Conservation (phyloP, 1,140 invertebrate genomes). For the Tribolium madens region DNA sequence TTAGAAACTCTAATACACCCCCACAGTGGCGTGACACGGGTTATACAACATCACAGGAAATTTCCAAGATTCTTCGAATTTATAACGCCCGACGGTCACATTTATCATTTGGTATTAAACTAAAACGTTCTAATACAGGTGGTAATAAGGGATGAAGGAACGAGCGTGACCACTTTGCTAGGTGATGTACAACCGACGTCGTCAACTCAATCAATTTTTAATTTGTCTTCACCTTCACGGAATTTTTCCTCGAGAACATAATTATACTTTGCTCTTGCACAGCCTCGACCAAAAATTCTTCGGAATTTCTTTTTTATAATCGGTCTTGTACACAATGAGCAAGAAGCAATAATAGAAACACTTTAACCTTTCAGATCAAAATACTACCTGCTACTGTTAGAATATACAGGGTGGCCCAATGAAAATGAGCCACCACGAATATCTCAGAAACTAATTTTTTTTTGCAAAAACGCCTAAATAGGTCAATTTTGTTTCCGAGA, state of each 20-base stretch:
- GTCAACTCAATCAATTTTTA: constrained; percentile 14
- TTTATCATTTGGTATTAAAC: constrained; percentile 30
- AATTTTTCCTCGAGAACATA: constrained; percentile 17
- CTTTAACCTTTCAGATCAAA: no score
- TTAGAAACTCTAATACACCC: constrained; percentile 3
- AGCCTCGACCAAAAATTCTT: neutral
- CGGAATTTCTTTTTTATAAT: neutral
- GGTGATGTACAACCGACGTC: constrained; percentile 12
- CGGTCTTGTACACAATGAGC: neutral
- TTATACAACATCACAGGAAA: constrained; percentile 26
- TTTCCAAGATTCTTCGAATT: constrained; percentile 24
- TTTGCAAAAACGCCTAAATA: no score
- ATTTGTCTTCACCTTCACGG: constrained; percentile 24
- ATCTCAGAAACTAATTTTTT: no score
- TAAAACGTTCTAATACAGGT: constrained; percentile 34
- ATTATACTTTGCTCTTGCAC: neutral
- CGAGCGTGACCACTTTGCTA: constrained; percentile 21
- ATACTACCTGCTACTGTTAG: no score
- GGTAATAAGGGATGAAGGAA: constrained; percentile 30
- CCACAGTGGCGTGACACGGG: neutral
- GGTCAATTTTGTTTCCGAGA: no score
- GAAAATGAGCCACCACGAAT: no score
- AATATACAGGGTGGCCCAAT: no score
- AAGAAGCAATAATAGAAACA: no score
- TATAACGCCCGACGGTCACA: constrained; percentile 19